Base-by-base conservation (phyloP, 2,113 vertebrate genomes). In the Carlito syrichta region DNA sequence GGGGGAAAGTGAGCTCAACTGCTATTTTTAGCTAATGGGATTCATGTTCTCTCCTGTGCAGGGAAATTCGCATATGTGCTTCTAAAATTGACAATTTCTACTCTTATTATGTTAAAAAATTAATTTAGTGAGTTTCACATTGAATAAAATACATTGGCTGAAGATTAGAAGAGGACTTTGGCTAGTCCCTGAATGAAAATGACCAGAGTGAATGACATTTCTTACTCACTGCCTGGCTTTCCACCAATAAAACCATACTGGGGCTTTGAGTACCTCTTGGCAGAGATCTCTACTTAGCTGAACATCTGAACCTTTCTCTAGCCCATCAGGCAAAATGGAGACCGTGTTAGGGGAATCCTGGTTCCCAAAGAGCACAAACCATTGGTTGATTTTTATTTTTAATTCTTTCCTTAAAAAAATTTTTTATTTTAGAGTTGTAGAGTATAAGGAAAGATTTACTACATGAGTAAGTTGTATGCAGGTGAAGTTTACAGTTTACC, bases 1-100 rank as follows among this genome's bases (percentile, higher is more conserved):
- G 93, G 96, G 97, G 95, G 97, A 78, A 85, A 97, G 94, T 76
- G 94, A 97, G 96, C 40, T 68, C 96, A 91, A 78, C 77, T 71
- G 89, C 97, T 97, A 96, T 98, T 98, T 98, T 98, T 98, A 98
- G 97, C 97, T 97, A 95, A 97, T 97, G 40, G 96, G 95, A 97
- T 96, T 98, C 97, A 83, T 97, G 96, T 97, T 97, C 96, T 92
- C 98, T 96, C 96, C 96, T 97, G 96, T 87, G 87, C 68, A 63
- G 96, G 96, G 95, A 95, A 89, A 95, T 96, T 97, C 71, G 2
- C 93, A 83, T 96, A 97, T 97, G 97, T 94, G 92, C 94, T 97
- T 96, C 97, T 96, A 97, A 97, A 96, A 98, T 90, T 86, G 97
- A 97, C 96, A 96, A 45, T 97, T 97, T 97, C 89, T 97, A 97